Percentiles rank a stretch among this genome's conserved stretches.
phyloP scores from a whole-genome alignment of 2,797 vertebrate genomes.

The Trachops cirrhosus region DNA sequence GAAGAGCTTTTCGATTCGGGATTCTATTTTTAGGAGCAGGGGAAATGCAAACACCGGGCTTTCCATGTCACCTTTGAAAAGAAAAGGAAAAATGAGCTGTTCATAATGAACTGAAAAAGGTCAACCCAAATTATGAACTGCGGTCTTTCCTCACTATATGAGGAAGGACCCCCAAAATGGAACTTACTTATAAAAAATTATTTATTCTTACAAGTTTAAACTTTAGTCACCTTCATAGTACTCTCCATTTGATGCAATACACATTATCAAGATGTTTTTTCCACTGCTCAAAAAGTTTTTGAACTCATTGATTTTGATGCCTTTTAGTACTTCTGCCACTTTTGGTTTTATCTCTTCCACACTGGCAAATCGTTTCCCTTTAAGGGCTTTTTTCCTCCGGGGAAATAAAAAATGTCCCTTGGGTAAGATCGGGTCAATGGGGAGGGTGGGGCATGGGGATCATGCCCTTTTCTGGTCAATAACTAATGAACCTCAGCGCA shows the following conservation, averaged over 20 bases:
- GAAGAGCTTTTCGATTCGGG: slow-evolving; percentile 86
- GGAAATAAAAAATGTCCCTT: background rate
- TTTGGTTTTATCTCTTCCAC: background rate
- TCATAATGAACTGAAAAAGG: background rate
- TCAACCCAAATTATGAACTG: background rate
- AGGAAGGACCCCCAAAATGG: background rate
- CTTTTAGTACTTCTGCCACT: background rate
- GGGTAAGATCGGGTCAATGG: background rate
- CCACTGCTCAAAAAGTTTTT: background rate
- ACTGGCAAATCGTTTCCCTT: background rate
- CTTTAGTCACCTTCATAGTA: background rate
- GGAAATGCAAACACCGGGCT: slow-evolving; percentile 94
- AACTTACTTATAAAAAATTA: background rate
- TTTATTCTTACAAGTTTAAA: background rate
- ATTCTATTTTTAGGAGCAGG: slow-evolving; percentile 86
- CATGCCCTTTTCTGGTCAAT: background rate
- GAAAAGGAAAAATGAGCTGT: slow-evolving; percentile 36
- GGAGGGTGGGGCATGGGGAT: background rate
- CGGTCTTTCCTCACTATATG: background rate
- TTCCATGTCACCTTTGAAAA: slow-evolving; percentile 87
- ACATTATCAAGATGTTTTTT: background rate
- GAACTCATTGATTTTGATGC: background rate
- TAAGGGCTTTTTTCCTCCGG: background rate
- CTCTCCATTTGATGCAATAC: background rate
- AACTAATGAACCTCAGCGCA: background rate